phyloP scores from a whole-genome alignment of 2,888 invertebrate genomes.

The Lysandra coridon region DNA sequence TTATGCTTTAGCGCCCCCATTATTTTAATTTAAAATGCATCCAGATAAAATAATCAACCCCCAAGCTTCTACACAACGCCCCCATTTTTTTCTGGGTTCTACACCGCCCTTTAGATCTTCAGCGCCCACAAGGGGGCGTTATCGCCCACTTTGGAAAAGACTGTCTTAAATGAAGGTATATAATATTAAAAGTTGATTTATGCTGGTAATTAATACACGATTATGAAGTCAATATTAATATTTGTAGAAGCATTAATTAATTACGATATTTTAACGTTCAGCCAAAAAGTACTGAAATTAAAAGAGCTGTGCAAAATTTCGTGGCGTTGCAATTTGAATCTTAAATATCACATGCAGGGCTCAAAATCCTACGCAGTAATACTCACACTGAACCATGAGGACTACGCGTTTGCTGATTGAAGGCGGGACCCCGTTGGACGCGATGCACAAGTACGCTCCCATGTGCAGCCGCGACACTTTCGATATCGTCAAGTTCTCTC shows the following conservation, averaged over 20 bases:
- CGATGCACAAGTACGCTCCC: constrained; percentile 96
- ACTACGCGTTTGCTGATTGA: constrained; percentile 92
- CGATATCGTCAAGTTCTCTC: constrained; percentile 91
- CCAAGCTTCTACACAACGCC: no score
- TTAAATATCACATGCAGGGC: neutral
- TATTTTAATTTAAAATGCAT: no score
- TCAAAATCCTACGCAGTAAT: neutral
- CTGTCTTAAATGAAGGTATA: no score
- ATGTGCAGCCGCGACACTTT: constrained; percentile 95
- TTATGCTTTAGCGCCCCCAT: no score
- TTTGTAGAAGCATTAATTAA: neutral
- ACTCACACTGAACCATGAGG: constrained; percentile 92
- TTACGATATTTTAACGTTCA: neutral
- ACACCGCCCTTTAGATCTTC: no score
- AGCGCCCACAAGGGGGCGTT: no score
- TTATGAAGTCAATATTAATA: neutral
- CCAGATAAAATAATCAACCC: no score
- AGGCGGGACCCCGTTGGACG: constrained; percentile 95
- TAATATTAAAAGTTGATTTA: no score
- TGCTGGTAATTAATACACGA: neutral
- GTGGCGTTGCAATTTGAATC: neutral
- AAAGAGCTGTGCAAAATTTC: neutral
- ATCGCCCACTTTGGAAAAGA: no score
- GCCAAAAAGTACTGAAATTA: neutral
- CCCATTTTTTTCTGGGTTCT: no score